phyloP scores from a whole-genome alignment of 2,888 invertebrate species.

The Mactromeris polynyma region DNA sequence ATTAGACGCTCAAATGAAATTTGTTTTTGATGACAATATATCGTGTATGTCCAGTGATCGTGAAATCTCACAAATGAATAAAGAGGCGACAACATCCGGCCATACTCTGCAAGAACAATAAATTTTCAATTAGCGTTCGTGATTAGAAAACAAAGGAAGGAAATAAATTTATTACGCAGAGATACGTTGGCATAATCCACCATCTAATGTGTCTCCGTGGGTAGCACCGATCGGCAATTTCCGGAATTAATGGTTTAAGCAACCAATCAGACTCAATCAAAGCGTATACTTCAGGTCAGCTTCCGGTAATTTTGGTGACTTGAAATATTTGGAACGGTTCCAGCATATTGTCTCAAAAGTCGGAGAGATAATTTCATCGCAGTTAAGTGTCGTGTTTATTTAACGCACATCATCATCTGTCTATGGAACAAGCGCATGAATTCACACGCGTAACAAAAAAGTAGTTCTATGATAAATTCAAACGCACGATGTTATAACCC shows the following conservation, averaged over 20 bases:
- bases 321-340: neutral
- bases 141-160: conserved; percentile 71
- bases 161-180: conserved; percentile 63
- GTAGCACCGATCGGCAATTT: conserved; percentile 65
- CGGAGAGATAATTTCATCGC: neutral
- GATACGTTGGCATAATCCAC: conserved; percentile 66
- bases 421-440: neutral
- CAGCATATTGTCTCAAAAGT: neutral
- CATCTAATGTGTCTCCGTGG: conserved; percentile 67
- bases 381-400: neutral
- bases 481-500: neutral
- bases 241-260: conserved; percentile 72
- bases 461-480: neutral
- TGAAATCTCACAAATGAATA: conserved; percentile 68
- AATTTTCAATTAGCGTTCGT: conserved; percentile 69
- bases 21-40: conserved; percentile 70
- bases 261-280: conserved; percentile 72
- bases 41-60: conserved; percentile 68
- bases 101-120: conserved; percentile 59
- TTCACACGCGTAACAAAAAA: neutral
- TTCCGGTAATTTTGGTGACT: conserved; percentile 56
- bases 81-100: conserved; percentile 68
- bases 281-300: conserved; percentile 70
- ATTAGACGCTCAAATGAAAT: conserved; percentile 64
- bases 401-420: neutral